Evolutionary conservation across 2,888 invertebrate genomes (phyloP).

Genomic region (Drosophila quinaria): DNA sequence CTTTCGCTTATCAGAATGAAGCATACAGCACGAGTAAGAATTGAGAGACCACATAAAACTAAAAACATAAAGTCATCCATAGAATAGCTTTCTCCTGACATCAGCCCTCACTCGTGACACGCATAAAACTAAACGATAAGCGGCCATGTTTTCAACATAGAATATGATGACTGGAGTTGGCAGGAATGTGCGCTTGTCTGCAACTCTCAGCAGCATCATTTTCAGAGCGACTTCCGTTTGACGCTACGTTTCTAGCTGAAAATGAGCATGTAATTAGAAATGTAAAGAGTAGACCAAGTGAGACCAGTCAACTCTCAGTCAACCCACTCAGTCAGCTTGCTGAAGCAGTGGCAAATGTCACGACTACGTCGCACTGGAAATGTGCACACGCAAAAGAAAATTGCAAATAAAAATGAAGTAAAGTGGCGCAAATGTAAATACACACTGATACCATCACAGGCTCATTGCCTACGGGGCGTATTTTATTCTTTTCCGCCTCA

Average conservation of each 20-base stretch:
- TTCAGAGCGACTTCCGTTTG: slow-evolving; percentile 48
- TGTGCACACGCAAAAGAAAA: slow-evolving; percentile 72
- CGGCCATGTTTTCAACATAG: slow-evolving; percentile 49
- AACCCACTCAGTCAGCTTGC: slow-evolving; percentile 28
- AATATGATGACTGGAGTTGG: slow-evolving; percentile 28
- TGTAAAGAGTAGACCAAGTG: slow-evolving; percentile 57
- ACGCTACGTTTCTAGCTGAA: slow-evolving; percentile 59
- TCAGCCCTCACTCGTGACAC: slow-evolving; percentile 1
- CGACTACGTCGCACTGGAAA: slow-evolving; percentile 63
- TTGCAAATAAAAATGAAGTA: slow-evolving; percentile 74
- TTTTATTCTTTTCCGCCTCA: slow-evolving; percentile 61
- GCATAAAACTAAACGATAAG: slow-evolving; percentile 56
- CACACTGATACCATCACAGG: slow-evolving; percentile 23
- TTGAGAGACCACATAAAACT: slow-evolving; percentile 45
- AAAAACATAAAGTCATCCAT: slow-evolving; percentile 50
- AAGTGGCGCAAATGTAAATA: slow-evolving; percentile 69
- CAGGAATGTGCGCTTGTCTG: background rate
- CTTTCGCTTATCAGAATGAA: no score
- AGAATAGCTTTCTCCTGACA: slow-evolving; percentile 4
- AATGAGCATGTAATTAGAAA: slow-evolving; percentile 77
- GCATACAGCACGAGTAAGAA: slow-evolving; percentile 8
- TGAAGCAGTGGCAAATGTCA: slow-evolving; percentile 58
- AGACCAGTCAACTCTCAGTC: background rate
- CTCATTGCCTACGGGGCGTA: slow-evolving; percentile 60
- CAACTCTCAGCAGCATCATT: slow-evolving; percentile 33